phyloP scores from a whole-genome alignment of 2,113 vertebrate genomes.

The Amphilophus citrinellus region DNA sequence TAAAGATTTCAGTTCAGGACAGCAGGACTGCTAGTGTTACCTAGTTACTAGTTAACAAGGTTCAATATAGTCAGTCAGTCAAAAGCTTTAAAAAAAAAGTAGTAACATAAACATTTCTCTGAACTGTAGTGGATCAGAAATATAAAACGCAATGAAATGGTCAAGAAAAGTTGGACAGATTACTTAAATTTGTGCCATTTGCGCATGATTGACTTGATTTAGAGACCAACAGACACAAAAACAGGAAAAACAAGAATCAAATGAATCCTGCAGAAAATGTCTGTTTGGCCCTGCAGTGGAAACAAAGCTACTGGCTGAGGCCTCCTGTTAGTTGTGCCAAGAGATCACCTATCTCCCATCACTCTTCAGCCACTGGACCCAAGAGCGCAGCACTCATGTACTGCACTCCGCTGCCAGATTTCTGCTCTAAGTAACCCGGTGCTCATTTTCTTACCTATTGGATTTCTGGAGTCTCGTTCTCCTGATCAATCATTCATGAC shows the following conservation, averaged over 20 bases:
- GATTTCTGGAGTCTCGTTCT: not conserved
- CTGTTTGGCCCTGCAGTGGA: constrained; percentile 28
- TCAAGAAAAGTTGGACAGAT: not conserved
- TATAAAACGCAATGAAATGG: not conserved
- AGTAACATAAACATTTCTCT: not conserved
- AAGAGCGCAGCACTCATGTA: constrained; percentile 67
- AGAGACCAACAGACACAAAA: not conserved
- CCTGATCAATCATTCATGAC: not conserved
- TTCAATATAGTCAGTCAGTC: not conserved
- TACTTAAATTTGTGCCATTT: not conserved
- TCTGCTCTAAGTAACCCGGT: not conserved
- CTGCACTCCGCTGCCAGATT: constrained; percentile 39
- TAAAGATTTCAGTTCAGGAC: not conserved
- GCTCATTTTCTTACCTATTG: not conserved
- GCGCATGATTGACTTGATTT: not conserved
- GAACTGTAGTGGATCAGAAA: not conserved
- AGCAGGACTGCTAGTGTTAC: not conserved
- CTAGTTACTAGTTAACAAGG: not conserved
- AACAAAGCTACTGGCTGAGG: constrained; percentile 31
- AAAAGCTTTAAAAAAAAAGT: not conserved
- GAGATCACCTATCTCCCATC: constrained; percentile 67
- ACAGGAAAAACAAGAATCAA: not conserved
- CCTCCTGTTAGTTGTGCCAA: constrained; percentile 60
- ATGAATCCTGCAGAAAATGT: not conserved
- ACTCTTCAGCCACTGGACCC: constrained; percentile 72